Evolutionary conservation across 2,888 invertebrate species (phyloP).

Genomic region (Cosmia pyralina): DNA sequence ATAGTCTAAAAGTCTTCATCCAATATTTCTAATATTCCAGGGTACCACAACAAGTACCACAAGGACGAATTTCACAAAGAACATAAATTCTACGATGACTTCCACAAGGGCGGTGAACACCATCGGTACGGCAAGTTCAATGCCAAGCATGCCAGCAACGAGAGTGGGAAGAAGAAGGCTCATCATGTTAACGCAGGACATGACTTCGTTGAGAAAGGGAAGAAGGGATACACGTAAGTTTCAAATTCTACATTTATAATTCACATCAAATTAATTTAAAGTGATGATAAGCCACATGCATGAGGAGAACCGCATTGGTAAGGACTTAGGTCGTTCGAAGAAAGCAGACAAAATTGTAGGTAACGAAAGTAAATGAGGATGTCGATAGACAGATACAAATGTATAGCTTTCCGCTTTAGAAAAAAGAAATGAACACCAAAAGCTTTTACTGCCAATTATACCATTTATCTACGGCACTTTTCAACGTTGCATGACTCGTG

Average conservation of each 20-base stretch:
- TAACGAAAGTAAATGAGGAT: no score
- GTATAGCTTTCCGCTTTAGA: no score
- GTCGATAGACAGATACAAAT: no score
- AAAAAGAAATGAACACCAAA: neutral
- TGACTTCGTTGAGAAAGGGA: conserved; percentile 91
- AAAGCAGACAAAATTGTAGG: neutral
- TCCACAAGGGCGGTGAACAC: conserved; percentile 93
- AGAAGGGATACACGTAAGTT: conserved; percentile 90
- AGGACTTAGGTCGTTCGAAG: neutral
- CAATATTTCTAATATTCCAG: conserved; percentile 65
- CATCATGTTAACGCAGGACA: conserved; percentile 91
- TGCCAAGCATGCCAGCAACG: conserved; percentile 91
- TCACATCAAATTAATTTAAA: no score
- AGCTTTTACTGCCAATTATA: neutral
- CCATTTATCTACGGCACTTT: neutral
- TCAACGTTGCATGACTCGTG: neutral
- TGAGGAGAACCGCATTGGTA: neutral
- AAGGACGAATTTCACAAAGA: conserved; percentile 95
- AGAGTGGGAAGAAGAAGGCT: conserved; percentile 92
- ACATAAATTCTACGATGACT: conserved; percentile 94
- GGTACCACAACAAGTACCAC: conserved; percentile 94
- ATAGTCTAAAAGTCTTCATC: neutral
- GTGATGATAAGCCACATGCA: no score
- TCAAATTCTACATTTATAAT: neutral
- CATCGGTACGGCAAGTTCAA: conserved; percentile 92